Percentiles rank a stretch among this genome's conserved stretches.
These are phyloP conservation scores for Conus ventricosus DNA, from an alignment of 1,140 invertebrate genomes.

Conservation along the genomic window DNA sequence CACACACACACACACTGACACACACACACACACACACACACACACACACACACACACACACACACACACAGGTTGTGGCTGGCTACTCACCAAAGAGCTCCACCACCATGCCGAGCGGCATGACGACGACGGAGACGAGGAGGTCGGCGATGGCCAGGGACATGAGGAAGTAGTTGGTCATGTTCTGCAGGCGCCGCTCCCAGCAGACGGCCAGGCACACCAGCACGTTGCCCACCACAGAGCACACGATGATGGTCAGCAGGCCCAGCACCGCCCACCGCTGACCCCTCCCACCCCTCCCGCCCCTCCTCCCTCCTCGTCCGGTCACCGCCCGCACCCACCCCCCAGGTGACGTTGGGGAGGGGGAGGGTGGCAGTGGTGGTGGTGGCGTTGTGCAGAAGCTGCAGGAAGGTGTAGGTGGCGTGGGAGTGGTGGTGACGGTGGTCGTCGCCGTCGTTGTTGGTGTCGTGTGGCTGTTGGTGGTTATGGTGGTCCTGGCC, in stretches of 20 bases:
- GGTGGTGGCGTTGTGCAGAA: neutral
- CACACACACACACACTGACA: too few species aligned
- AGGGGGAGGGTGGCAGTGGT: too few species aligned
- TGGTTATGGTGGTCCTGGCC: too few species aligned
- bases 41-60: too few species aligned
- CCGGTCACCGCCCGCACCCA: neutral
- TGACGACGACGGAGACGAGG: conserved; percentile 94
- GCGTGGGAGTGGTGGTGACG: neutral
- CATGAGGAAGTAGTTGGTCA: conserved; percentile 98
- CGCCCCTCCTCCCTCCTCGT: neutral
- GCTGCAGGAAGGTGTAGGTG: neutral
- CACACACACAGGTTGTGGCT: neutral
- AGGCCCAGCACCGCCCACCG: conserved; percentile 68
- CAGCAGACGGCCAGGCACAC: conserved; percentile 98
- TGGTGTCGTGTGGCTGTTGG: too few species aligned
- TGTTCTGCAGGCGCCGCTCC: conserved; percentile 94
- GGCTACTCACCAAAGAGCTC: conserved; percentile 67
- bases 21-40: too few species aligned
- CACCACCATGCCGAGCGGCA: conserved; percentile 96
- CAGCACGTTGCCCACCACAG: conserved; percentile 93
- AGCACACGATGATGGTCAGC: conserved; percentile 84
- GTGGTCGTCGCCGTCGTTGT: neutral
- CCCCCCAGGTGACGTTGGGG: neutral
- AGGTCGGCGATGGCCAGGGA: conserved; percentile 97
- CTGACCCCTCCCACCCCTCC: conserved; percentile 16